These are phyloP conservation scores for Laticauda colubrina DNA, from an alignment of 2,113 vertebrate genomes.

Conservation along the genomic window DNA sequence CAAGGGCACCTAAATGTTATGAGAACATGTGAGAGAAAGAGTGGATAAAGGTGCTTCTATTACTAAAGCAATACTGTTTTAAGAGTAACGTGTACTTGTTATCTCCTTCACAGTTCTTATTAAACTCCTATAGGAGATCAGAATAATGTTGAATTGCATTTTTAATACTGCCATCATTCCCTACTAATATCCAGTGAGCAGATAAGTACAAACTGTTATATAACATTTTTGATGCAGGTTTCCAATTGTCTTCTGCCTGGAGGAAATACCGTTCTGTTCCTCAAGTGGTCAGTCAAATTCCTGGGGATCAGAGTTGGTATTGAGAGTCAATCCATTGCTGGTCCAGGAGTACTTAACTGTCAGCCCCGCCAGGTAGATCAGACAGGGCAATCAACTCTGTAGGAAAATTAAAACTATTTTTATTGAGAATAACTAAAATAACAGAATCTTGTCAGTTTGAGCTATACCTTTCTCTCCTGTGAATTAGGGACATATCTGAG, in stretches of 20 bases:
- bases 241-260: neutral
- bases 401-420: neutral
- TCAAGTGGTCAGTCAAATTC: neutral
- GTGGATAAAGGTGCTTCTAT: too few species aligned
- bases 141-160: neutral
- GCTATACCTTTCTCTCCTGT: neutral
- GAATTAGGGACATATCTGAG: neutral
- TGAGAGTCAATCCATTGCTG: neutral
- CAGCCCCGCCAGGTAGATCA: neutral
- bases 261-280: neutral
- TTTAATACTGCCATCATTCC: neutral
- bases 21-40: neutral
- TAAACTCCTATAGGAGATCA: neutral
- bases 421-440: neutral
- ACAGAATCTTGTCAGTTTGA: neutral
- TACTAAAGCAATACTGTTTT: neutral
- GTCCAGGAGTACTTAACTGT: neutral
- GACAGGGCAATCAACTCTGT: neutral
- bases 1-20: conserved; percentile 64
- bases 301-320: neutral
- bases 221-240: neutral
- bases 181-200: neutral
- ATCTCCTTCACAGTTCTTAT: neutral
- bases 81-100: neutral
- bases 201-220: neutral